Evolutionary conservation across 2,797 vertebrate genomes (phyloP), one percentile per base, ranked within the genome.

Genomic region (Ispidina picta): DNA sequence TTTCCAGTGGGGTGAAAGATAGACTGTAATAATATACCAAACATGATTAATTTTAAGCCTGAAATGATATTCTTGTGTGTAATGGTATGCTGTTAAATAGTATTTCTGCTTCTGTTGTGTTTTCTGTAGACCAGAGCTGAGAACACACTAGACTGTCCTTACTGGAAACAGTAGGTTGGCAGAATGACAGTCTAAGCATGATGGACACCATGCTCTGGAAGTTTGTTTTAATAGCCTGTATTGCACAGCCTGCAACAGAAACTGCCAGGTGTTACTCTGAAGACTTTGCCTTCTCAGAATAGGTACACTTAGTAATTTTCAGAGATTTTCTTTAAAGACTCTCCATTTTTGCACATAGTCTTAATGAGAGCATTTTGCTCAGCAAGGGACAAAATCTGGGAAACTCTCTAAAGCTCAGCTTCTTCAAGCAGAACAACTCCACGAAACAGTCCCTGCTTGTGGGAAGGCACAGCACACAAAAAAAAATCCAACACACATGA

Each of bases 401-500:
- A 73, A 55, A 46, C n/a, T 66, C 25, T 58, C 20, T 62, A 11
- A 62, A 71, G 31, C 18, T 83, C 85, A 35, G 43, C 10, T 66
- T 15, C 31, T 48, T 78, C 58, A 33, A 75, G 64, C 33, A 41
- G 46, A 92, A 74, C 3, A 55, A 31, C 2, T 75, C 55, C 14
- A n/a, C 7, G 8, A 72, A 88, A 44, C 10, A 31, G 23, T 68
- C 46, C 37, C 12, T 31, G 62, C 43, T 31, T 9, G 8, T 2
- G 21, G 55, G 41, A 69, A 65, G 43, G 35, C 21, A 43, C 5
- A 18, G 31, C 31, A 49, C 31, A 72, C 71, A 90, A 64, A 65
- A 69, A 8, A 54, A 49, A 72, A 10, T 39, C 37, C 6, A 29
- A 15, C 11, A 10, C 0, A 0, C 52, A 28, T 8, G 12, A 1